Percentiles rank a stretch among this genome's conserved stretches.
phyloP scores from a whole-genome alignment of 2,113 vertebrate species.

The Ursus arctos region DNA sequence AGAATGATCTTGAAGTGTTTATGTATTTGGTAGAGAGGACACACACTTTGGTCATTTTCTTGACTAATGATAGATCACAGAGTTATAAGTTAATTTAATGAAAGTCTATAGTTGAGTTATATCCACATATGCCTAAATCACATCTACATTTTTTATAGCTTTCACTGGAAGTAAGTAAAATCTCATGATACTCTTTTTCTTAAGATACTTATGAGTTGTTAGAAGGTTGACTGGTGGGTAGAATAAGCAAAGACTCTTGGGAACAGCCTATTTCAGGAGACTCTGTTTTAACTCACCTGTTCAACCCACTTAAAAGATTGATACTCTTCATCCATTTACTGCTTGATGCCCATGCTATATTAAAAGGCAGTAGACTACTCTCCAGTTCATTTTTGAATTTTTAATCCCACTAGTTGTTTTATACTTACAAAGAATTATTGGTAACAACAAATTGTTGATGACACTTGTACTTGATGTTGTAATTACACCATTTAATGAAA shows the following conservation, averaged over 20 bases:
- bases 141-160: background rate
- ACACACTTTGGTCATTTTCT: slow-evolving; percentile 28
- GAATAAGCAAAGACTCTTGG: slow-evolving; percentile 32
- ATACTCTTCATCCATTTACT: slow-evolving; percentile 18
- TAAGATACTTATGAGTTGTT: background rate
- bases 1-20: background rate
- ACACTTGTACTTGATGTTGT: background rate
- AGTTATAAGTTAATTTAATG: slow-evolving; percentile 40
- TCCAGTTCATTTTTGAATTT: slow-evolving; percentile 25
- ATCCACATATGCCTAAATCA: background rate
- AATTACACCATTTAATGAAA: slow-evolving; percentile 45
- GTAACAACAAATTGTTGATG: slow-evolving; percentile 43
- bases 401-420: background rate
- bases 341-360: background rate
- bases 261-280: background rate
- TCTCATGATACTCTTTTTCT: slow-evolving; percentile 8
- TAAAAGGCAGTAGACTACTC: background rate
- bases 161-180: slow-evolving; percentile 40
- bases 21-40: slow-evolving; percentile 14
- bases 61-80: slow-evolving; percentile 28
- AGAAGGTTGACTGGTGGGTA: slow-evolving; percentile 19
- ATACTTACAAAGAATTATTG: background rate
- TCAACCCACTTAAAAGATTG: background rate
- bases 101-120: slow-evolving; percentile 23
- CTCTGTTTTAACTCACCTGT: slow-evolving; percentile 26